phyloP scores from a whole-genome alignment of 2,888 invertebrate genomes.

The Cryptus armator region DNA sequence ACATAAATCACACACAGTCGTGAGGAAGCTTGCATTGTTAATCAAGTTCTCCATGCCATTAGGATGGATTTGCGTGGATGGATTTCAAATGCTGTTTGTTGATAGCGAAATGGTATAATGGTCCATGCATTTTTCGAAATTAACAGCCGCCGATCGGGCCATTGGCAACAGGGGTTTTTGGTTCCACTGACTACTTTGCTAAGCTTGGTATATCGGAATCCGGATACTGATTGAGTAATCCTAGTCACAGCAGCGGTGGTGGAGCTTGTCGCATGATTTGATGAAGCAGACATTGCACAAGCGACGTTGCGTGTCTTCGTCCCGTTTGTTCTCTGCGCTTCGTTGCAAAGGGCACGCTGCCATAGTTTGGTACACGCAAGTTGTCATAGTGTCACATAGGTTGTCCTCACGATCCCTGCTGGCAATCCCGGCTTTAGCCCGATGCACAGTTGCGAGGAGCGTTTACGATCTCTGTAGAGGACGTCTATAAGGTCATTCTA shows the following conservation, averaged over 20 bases:
- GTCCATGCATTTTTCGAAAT: no score
- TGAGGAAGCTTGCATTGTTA: neutral
- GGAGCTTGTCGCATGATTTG: neutral
- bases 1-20: slow-evolving; percentile 22
- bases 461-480: neutral
- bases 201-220: no score
- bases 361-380: neutral
- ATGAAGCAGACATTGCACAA: neutral
- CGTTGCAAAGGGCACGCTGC: neutral
- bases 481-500: neutral
- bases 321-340: neutral
- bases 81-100: neutral
- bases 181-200: no score
- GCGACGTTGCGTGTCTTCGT: neutral
- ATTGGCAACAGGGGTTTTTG: no score
- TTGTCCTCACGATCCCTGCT: neutral
- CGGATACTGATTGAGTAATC: no score
- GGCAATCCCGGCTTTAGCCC: neutral
- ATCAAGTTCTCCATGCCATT: slow-evolving; percentile 3
- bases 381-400: neutral
- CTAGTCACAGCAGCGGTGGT: no score
- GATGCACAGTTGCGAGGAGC: neutral
- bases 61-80: neutral
- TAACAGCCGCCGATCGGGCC: no score
- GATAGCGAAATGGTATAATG: neutral